Percentiles rank a stretch among this genome's conserved stretches.
These are phyloP conservation scores for Neoseiulus cucumeris DNA, from an alignment of 1,140 invertebrate genomes.

Conservation along the genomic window DNA sequence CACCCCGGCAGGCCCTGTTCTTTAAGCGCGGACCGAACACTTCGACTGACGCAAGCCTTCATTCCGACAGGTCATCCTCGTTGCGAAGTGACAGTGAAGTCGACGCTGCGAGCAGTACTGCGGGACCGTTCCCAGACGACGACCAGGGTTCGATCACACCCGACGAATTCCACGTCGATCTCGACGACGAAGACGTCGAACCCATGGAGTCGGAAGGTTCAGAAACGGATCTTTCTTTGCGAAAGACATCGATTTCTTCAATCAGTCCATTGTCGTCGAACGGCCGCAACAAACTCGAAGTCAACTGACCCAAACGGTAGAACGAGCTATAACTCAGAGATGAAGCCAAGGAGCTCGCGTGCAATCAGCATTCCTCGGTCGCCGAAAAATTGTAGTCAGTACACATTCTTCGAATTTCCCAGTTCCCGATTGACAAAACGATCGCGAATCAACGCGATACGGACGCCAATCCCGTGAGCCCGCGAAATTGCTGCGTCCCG, in stretches of 20 bases:
- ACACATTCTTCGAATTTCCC: too few species aligned
- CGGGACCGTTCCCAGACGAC: slow-evolving; percentile 5
- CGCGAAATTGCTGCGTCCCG: too few species aligned
- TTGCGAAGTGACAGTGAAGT: slow-evolving; percentile 6
- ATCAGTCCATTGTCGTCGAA: slow-evolving; percentile 14
- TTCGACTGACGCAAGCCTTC: too few species aligned
- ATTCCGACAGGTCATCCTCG: background rate
- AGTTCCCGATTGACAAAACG: too few species aligned
- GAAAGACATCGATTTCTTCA: slow-evolving; percentile 13
- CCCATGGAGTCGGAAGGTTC: background rate
- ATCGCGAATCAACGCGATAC: too few species aligned
- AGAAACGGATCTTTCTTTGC: slow-evolving; percentile 7
- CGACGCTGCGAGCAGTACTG: slow-evolving; percentile 2
- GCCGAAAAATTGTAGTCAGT: too few species aligned
- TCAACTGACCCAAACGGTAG: slow-evolving; percentile 12
- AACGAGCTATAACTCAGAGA: too few species aligned
- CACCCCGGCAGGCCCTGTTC: too few species aligned
- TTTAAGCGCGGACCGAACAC: too few species aligned
- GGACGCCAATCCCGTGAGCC: too few species aligned
- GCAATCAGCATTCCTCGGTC: too few species aligned
- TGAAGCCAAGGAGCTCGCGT: too few species aligned
- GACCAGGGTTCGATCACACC: background rate
- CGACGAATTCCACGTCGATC: slow-evolving; percentile 15
- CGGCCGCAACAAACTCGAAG: background rate
- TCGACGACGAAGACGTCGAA: slow-evolving; percentile 13